Conservation (phyloP, 2,113 vertebrate genomes). For the Phalacrocorax aristotelis region DNA sequence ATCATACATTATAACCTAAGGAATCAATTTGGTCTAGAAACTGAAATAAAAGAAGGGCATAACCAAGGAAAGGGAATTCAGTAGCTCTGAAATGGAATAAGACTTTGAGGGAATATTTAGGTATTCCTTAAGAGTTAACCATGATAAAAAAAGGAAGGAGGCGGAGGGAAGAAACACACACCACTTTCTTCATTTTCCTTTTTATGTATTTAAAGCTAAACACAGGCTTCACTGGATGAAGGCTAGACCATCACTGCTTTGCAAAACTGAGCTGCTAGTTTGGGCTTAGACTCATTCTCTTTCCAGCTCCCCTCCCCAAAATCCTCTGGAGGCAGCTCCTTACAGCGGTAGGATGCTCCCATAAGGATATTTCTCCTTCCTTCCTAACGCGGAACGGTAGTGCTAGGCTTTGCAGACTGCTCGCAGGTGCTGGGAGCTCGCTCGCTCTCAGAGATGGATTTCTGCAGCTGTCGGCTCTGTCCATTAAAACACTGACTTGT, state of each 20-base stretch:
- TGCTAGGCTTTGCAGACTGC: not conserved
- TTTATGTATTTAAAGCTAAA: not conserved
- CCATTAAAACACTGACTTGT: constrained; percentile 11
- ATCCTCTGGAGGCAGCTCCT: not conserved
- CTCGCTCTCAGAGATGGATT: not conserved
- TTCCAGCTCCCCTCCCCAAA: not conserved
- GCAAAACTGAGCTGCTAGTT: not conserved
- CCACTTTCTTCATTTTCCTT: not conserved
- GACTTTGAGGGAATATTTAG: not conserved
- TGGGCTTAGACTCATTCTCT: not conserved
- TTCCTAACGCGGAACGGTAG: not conserved
- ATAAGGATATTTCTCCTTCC: not conserved
- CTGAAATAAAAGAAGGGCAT: not conserved
- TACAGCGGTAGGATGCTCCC: not conserved
- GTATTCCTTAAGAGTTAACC: not conserved
- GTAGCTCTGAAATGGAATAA: not conserved
- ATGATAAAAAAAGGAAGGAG: not conserved
- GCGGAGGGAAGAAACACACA: not conserved
- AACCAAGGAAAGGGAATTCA: not conserved
- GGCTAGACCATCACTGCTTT: not conserved
- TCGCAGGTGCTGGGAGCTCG: constrained; percentile 5
- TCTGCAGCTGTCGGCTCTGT: not conserved
- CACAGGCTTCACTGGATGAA: not conserved
- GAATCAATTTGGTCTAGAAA: not conserved
- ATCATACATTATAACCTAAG: not conserved